phyloP scores from a whole-genome alignment of 2,888 invertebrate genomes.

The Blastobasis lacticolella region DNA sequence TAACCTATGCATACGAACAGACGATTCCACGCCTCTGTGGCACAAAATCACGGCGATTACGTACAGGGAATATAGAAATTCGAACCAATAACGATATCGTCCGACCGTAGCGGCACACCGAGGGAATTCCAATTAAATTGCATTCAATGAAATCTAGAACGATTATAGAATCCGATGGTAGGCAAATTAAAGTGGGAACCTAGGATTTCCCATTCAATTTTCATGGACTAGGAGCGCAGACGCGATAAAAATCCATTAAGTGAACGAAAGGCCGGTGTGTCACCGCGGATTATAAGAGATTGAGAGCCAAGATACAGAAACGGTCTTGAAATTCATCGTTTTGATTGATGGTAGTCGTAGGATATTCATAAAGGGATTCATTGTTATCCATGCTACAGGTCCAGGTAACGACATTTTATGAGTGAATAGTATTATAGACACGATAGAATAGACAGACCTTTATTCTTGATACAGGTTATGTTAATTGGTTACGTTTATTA shows the following conservation, averaged over 20 bases:
- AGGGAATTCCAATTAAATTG: constrained; percentile 64
- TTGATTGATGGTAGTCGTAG: too few relatives aligned
- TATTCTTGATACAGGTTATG: too few relatives aligned
- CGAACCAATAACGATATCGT: constrained; percentile 42
- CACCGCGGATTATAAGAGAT: constrained; percentile 20
- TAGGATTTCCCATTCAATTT: constrained; percentile 63
- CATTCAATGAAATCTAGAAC: constrained; percentile 65
- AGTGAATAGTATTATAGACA: too few relatives aligned
- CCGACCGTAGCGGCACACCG: constrained; percentile 33
- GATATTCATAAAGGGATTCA: too few relatives aligned
- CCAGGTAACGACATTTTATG: too few relatives aligned
- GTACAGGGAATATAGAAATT: constrained; percentile 6
- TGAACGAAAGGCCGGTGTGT: constrained; percentile 40
- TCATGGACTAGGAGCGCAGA: constrained; percentile 41
- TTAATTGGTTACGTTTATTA: too few relatives aligned
- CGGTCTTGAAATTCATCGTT: too few relatives aligned
- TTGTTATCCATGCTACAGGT: too few relatives aligned
- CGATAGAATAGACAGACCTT: too few relatives aligned
- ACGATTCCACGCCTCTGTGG: neutral
- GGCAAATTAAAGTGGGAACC: constrained; percentile 61
- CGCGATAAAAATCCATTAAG: constrained; percentile 66
- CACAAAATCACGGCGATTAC: too few relatives aligned
- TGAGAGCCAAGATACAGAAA: too few relatives aligned
- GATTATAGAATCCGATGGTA: constrained; percentile 62
- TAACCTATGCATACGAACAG: constrained; percentile 6